These are phyloP conservation scores for Campoletis sonorensis DNA, from an alignment of 1,140 invertebrate species.

Conservation along the genomic window DNA sequence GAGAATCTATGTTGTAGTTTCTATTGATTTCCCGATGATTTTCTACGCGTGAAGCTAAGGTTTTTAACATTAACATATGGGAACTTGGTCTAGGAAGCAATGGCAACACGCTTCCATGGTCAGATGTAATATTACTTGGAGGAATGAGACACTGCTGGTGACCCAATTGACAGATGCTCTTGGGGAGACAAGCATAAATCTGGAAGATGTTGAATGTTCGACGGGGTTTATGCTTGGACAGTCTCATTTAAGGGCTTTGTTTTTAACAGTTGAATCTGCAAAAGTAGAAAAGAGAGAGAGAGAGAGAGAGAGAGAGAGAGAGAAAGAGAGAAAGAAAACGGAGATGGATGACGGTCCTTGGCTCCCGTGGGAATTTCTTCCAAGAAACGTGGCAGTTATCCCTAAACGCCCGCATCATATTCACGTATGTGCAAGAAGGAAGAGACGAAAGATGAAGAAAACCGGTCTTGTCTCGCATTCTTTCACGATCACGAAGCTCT, in stretches of 20 bases:
- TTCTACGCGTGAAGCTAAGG: too few species aligned
- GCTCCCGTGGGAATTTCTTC: conserved; percentile 47
- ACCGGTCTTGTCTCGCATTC: conserved; percentile 44
- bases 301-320: not conserved
- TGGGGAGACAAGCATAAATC: not conserved
- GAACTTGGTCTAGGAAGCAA: too few species aligned
- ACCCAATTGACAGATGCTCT: not conserved
- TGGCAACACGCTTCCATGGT: too few species aligned
- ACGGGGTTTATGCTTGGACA: conserved; percentile 18
- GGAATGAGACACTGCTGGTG: too few species aligned
- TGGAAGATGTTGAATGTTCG: not conserved
- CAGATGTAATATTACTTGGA: too few species aligned
- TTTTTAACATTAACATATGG: too few species aligned
- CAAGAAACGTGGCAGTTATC: conserved; percentile 43
- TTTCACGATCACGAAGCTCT: conserved; percentile 39
- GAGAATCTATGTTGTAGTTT: too few species aligned
- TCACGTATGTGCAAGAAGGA: conserved; percentile 35
- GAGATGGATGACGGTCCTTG: conserved; percentile 30
- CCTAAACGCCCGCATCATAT: conserved; percentile 45
- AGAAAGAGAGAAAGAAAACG: not conserved
- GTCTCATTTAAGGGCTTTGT: not conserved
- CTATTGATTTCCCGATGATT: too few species aligned
- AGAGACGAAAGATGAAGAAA: conserved; percentile 32
- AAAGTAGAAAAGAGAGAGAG: not conserved
- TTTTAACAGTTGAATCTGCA: not conserved